Evolutionary conservation across 2,888 invertebrate species (phyloP).

Genomic region (Drosophila putrida): DNA sequence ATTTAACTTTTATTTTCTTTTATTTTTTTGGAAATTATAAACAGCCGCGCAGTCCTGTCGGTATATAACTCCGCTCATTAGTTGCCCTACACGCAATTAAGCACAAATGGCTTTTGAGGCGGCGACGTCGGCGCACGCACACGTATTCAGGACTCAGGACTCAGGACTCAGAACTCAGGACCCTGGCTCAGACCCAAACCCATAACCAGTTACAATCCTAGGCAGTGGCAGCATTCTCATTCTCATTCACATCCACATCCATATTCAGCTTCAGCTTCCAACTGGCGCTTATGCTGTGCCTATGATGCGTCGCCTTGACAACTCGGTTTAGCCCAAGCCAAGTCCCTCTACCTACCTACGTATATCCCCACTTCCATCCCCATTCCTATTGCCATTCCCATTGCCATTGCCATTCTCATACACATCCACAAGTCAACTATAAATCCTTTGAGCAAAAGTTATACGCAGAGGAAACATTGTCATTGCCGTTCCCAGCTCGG

Average conservation of each 20-base stretch:
- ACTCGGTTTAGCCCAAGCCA: slow-evolving; percentile 56
- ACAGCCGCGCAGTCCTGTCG: slow-evolving; percentile 49
- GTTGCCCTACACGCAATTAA: slow-evolving; percentile 85
- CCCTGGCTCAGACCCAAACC: slow-evolving; percentile 3
- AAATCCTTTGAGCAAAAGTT: slow-evolving; percentile 78
- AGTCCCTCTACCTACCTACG: slow-evolving; percentile 8
- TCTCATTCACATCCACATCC: slow-evolving; percentile 25
- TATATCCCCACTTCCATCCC: background rate
- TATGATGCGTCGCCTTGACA: slow-evolving; percentile 69
- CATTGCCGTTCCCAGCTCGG: slow-evolving; percentile 67
- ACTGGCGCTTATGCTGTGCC: slow-evolving; percentile 46
- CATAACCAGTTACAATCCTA: slow-evolving; percentile 17
- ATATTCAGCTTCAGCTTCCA: slow-evolving; percentile 39
- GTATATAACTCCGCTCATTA: slow-evolving; percentile 81
- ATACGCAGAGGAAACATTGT: slow-evolving; percentile 75
- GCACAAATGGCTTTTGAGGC: slow-evolving; percentile 84
- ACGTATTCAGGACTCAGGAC: slow-evolving; percentile 21
- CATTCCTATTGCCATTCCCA: background rate
- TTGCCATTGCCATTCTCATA: background rate
- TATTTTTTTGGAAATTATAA: slow-evolving; percentile 57
- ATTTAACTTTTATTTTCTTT: background rate
- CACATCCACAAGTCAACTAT: slow-evolving; percentile 54
- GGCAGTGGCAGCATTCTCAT: background rate
- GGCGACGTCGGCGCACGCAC: slow-evolving; percentile 57
- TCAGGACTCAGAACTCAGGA: slow-evolving; percentile 1